phyloP scores from a whole-genome alignment of 2,888 invertebrate species.

The Lasioglossum oenotherae region DNA sequence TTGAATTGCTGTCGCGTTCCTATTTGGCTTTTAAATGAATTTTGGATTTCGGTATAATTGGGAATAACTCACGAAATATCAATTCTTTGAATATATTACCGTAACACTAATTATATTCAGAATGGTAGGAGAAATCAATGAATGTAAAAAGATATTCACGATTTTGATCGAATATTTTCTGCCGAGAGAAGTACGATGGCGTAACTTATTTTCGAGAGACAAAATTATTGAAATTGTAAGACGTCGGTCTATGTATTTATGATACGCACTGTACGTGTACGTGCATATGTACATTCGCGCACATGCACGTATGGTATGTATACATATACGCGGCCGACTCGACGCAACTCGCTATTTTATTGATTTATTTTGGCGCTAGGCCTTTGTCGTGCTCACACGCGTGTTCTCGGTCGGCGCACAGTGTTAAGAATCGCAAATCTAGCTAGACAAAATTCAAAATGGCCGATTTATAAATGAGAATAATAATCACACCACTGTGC shows the following conservation, averaged over 20 bases:
- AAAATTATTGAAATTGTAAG: neutral
- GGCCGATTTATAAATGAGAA: neutral
- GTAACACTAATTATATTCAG: too few species aligned
- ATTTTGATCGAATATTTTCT: too few species aligned
- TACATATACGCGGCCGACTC: slow-evolving; percentile 29
- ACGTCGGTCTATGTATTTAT: neutral
- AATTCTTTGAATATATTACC: too few species aligned
- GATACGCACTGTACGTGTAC: neutral
- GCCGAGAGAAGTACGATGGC: too few species aligned
- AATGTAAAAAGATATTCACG: too few species aligned
- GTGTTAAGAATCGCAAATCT: neutral
- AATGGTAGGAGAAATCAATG: too few species aligned
- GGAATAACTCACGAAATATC: too few species aligned
- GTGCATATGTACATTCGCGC: neutral
- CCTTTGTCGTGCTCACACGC: slow-evolving; percentile 32
- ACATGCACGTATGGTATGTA: neutral
- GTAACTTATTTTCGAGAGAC: neutral
- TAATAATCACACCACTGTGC: neutral
- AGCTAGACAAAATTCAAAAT: neutral
- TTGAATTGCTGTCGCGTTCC: too few species aligned
- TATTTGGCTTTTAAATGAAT: too few species aligned
- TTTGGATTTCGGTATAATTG: too few species aligned
- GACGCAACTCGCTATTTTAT: slow-evolving; percentile 71
- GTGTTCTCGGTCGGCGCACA: neutral
- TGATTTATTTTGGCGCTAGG: slow-evolving; percentile 72